Evolutionary conservation across 2,113 vertebrate species (phyloP).

Genomic region (Trematocara macrostoma): DNA sequence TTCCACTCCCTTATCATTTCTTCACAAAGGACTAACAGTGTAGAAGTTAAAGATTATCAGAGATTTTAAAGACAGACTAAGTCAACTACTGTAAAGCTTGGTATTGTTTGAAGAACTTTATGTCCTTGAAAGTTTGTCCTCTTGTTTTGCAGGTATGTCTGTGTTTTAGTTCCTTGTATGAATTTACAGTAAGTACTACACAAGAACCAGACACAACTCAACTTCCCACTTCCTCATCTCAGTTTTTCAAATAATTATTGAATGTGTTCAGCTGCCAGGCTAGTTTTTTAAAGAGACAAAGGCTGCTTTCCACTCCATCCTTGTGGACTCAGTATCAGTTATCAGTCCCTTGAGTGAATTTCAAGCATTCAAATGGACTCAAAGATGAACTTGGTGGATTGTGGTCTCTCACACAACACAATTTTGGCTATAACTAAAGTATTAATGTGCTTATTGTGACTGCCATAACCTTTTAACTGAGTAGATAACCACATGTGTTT

Average conservation of each 20-base stretch:
- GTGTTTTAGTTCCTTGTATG: neutral
- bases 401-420: neutral
- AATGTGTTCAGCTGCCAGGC: neutral
- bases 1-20: neutral
- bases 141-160: neutral
- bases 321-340: neutral
- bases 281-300: neutral
- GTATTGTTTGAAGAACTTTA: neutral
- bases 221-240: neutral
- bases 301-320: neutral
- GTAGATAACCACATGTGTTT: neutral
- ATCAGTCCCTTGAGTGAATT: neutral
- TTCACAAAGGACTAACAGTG: neutral
- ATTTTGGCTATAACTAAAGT: neutral
- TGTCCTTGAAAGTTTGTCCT: neutral
- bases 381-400: neutral
- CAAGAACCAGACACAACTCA: neutral
- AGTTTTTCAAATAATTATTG: neutral
- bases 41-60: neutral
- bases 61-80: neutral
- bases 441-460: neutral
- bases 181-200: neutral
- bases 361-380: neutral
- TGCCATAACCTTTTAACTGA: neutral
- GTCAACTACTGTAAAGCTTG: neutral